A percentile compares a stretch with the other conserved stretches of the same genome.
Conservation (phyloP, 2,888 invertebrate genomes). For the Dryadula phaetusa region DNA sequence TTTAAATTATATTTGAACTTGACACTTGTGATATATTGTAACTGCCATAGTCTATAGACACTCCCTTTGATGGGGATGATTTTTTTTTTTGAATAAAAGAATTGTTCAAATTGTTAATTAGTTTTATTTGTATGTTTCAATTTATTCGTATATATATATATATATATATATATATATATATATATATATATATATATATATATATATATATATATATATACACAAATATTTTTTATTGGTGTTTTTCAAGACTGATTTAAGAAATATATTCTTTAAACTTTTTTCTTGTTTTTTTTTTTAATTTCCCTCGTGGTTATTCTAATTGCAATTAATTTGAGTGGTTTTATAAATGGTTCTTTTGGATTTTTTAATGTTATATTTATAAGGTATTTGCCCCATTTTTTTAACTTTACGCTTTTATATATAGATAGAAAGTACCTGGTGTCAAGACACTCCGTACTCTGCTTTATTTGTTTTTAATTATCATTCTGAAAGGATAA, state of each 20-base stretch:
- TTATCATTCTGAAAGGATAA: too few relatives aligned
- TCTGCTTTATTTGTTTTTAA: too few relatives aligned
- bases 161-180: neutral
- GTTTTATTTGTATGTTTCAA: neutral
- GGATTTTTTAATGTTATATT: too few relatives aligned
- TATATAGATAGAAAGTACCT: too few relatives aligned
- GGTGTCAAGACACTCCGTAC: too few relatives aligned
- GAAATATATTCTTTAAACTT: neutral
- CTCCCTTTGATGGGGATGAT: neutral
- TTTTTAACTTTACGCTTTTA: too few relatives aligned
- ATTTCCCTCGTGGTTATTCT: neutral
- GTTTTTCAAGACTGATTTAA: constrained; percentile 10
- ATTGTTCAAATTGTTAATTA: neutral
- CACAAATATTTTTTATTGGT: too few relatives aligned
- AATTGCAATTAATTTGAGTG: too few relatives aligned
- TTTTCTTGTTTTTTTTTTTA: neutral
- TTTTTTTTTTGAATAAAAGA: neutral
- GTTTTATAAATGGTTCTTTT: too few relatives aligned
- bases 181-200: constrained; percentile 10
- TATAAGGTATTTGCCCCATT: too few relatives aligned
- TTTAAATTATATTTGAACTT: neutral
- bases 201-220: neutral
- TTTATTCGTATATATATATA: neutral
- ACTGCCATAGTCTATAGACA: neutral
- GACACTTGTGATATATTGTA: neutral